These are phyloP conservation scores for Zaprionus bogoriensis DNA, from an alignment of 2,888 invertebrate species.

Conservation along the genomic window DNA sequence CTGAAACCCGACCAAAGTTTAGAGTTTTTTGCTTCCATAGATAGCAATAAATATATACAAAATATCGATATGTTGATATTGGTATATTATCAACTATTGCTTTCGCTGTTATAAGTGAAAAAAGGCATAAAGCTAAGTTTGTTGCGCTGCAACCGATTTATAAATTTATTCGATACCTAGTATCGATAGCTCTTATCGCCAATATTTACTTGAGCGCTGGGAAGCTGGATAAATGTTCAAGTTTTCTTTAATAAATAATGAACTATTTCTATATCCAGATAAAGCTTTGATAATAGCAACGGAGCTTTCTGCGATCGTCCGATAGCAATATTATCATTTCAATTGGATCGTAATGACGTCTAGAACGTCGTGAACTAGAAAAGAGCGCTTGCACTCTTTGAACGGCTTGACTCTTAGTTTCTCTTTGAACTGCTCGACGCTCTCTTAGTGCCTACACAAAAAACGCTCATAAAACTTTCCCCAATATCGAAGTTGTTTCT, in stretches of 20 bases:
- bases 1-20: too few relatives aligned
- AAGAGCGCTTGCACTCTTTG: neutral
- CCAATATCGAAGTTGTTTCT: constrained; percentile 29
- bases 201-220: neutral
- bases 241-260: neutral
- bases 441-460: constrained; percentile 32
- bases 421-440: constrained; percentile 14
- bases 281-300: too few relatives aligned
- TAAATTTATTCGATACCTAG: neutral
- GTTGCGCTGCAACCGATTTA: neutral
- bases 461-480: constrained; percentile 34
- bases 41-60: too few relatives aligned
- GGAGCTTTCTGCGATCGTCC: too few relatives aligned
- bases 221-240: neutral
- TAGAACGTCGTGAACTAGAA: neutral
- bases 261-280: too few relatives aligned
- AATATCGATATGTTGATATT: too few relatives aligned
- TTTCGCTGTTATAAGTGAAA: neutral
- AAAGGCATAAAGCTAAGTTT: too few relatives aligned
- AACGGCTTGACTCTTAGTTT: constrained; percentile 2
- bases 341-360: neutral
- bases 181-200: too few relatives aligned
- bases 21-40: too few relatives aligned
- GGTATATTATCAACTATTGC: neutral
- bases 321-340: too few relatives aligned